Evolutionary conservation across 2,797 vertebrate species (phyloP).

Genomic region (Ptychadena robeensis): DNA sequence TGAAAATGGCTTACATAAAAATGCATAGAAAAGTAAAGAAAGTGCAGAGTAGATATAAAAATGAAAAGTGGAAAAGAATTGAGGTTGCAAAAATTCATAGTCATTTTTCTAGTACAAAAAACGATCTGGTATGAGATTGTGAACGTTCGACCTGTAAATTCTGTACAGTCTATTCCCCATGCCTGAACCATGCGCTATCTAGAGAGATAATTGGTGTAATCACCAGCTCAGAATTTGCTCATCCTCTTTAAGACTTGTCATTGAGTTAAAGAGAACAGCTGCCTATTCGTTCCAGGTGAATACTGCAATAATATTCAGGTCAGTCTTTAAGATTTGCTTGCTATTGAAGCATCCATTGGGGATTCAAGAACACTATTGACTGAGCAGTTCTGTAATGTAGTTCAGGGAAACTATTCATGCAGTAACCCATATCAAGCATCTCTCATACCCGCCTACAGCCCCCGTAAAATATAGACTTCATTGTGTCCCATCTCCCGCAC

Average conservation of each 20-base stretch:
- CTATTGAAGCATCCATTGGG: constrained; percentile 25
- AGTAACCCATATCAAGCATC: too few relatives aligned
- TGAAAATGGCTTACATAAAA: constrained; percentile 40
- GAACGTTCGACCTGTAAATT: constrained; percentile 6
- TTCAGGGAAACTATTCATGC: too few relatives aligned
- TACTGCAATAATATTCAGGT: constrained; percentile 34
- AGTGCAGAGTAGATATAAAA: constrained; percentile 30
- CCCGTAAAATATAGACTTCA: too few relatives aligned
- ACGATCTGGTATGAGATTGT: constrained; percentile 10
- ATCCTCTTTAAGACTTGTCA: constrained; percentile 9
- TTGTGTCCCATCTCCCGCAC: too few relatives aligned
- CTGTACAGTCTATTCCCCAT: not conserved
- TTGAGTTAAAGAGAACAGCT: constrained; percentile 35
- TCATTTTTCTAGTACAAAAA: constrained; percentile 22
- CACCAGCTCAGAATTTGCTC: constrained; percentile 15
- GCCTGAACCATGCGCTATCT: constrained; percentile 17
- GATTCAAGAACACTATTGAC: constrained; percentile 1
- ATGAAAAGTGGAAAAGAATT: constrained; percentile 38
- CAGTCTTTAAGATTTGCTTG: constrained; percentile 11
- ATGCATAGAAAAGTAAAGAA: constrained; percentile 43
- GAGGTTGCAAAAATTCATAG: constrained; percentile 16
- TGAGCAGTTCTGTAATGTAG: too few relatives aligned
- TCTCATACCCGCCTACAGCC: too few relatives aligned
- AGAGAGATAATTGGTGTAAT: constrained; percentile 39
- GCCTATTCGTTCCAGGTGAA: constrained; percentile 36